Conservation (phyloP, 2,797 vertebrate genomes). For the Galago senegalensis region DNA sequence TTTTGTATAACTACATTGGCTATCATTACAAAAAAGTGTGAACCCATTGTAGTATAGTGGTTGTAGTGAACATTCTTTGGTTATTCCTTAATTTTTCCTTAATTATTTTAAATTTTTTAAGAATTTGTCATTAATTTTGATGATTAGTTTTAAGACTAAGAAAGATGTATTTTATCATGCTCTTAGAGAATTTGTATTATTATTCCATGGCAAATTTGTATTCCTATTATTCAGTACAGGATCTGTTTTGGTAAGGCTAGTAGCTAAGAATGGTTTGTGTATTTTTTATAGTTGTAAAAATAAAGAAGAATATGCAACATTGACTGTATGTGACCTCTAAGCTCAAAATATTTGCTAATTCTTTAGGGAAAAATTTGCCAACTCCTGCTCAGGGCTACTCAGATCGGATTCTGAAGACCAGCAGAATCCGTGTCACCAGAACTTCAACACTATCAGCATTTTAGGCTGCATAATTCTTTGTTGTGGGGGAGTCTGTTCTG, state of each 20-base stretch:
- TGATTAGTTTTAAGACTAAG: conserved; percentile 6
- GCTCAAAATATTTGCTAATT: conserved; percentile 12
- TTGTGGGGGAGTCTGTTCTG: not conserved
- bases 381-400: not conserved
- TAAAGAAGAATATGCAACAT: not conserved
- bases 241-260: not conserved
- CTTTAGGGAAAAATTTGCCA: not conserved
- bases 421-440: not conserved
- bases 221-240: not conserved
- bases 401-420: not conserved
- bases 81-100: not conserved
- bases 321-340: not conserved
- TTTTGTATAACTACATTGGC: not conserved
- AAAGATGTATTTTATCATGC: not conserved
- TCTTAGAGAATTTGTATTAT: not conserved
- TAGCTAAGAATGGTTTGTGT: conserved; percentile 11
- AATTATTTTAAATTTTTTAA: not conserved
- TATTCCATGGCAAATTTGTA: conserved; percentile 8
- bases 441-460: not conserved
- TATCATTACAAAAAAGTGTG: not conserved
- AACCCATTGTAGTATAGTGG: not conserved
- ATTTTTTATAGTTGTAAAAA: conserved; percentile 54
- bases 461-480: not conserved
- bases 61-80: not conserved
- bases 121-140: conserved; percentile 38